Evolutionary conservation across 2,888 invertebrate genomes (phyloP).

Genomic region (Myopa tessellatipennis): DNA sequence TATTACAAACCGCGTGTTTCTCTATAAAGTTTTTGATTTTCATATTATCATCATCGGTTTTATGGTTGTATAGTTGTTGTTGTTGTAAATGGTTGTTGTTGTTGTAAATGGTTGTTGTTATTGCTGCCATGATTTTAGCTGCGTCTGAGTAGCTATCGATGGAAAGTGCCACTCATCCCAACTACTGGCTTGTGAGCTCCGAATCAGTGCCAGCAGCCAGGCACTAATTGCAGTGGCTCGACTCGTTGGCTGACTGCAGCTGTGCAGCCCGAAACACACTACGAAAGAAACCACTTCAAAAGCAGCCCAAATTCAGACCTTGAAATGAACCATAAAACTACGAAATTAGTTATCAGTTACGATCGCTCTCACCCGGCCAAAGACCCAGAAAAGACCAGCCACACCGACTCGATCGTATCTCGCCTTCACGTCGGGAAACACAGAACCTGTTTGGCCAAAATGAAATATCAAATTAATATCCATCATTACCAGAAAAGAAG

Average conservation of each 20-base stretch:
- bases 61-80: conserved; percentile 10
- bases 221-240: neutral
- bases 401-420: neutral
- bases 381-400: neutral
- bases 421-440: neutral
- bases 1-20: neutral
- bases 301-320: conserved; percentile 11
- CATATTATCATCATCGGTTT: conserved; percentile 4
- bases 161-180: neutral
- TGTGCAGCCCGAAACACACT: neutral
- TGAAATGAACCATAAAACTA: conserved; percentile 34
- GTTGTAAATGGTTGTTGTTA: conserved; percentile 11
- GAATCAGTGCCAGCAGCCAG: conserved; percentile 20
- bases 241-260: neutral
- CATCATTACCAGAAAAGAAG: neutral
- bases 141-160: neutral
- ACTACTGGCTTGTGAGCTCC: neutral
- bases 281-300: neutral
- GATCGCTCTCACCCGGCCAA: neutral
- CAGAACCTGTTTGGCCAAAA: conserved; percentile 24
- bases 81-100: conserved; percentile 11
- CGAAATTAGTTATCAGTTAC: conserved; percentile 12
- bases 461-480: conserved; percentile 12
- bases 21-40: neutral
- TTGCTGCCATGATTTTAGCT: neutral